Conservation (phyloP, 23 tunicate species). For the Botrylloides violaceus region DNA sequence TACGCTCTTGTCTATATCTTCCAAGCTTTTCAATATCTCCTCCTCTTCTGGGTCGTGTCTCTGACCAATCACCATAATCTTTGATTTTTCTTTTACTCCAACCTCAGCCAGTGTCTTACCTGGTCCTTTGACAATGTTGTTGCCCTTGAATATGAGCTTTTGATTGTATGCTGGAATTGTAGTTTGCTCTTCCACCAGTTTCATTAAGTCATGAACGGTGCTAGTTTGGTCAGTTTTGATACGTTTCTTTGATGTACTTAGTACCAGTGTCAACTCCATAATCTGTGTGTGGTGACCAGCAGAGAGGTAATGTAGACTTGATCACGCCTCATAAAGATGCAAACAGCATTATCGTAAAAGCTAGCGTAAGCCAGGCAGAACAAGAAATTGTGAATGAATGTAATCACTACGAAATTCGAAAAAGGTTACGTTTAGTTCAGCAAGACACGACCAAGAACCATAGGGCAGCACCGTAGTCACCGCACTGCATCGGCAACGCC, state of each 20-base stretch:
- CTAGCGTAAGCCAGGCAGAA: no score
- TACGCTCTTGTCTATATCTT: conserved; percentile 19
- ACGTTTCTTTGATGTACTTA: conserved; percentile 30
- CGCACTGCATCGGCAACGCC: no score
- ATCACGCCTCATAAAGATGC: no score
- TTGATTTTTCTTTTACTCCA: conserved; percentile 27
- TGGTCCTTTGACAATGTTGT: conserved; percentile 34
- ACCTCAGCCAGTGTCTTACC: conserved; percentile 26
- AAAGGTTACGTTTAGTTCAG: no score
- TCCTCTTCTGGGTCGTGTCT: conserved; percentile 50
- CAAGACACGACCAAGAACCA: no score
- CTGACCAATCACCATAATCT: conserved; percentile 56
- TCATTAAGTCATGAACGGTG: conserved; percentile 34
- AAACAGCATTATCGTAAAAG: no score
- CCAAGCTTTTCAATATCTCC: conserved; percentile 24
- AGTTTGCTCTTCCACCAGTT: conserved; percentile 15
- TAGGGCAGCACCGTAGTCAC: no score
- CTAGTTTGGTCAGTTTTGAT: background rate
- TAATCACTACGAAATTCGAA: no score
- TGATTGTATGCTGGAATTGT: conserved; percentile 30
- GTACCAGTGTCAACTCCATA: conserved; percentile 34
- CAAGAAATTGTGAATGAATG: no score
- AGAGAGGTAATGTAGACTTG: no score
- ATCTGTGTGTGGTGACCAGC: no score
- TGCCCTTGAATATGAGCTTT: conserved; percentile 47